Evolutionary conservation across 2,797 vertebrate genomes (phyloP).

Genomic region (Thalassophryne amazonica): DNA sequence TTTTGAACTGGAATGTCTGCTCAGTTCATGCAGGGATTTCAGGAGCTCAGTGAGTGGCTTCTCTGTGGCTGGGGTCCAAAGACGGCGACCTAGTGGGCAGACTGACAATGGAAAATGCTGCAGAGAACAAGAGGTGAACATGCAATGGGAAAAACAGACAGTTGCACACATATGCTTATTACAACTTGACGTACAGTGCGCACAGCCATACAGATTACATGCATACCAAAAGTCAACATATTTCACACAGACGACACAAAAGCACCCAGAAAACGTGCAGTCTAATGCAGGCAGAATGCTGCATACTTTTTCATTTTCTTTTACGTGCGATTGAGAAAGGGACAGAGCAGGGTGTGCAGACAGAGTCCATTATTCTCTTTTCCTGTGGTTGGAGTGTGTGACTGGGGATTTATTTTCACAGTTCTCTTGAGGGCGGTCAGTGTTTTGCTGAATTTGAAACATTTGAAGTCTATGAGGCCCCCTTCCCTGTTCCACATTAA

Average conservation of each 20-base stretch:
- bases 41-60: conserved; percentile 64
- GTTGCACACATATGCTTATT: neutral
- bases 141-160: conserved; percentile 63
- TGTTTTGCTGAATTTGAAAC: conserved; percentile 74
- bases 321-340: conserved; percentile 54
- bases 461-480: conserved; percentile 73
- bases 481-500: conserved; percentile 73
- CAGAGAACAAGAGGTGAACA: conserved; percentile 44
- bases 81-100: conserved; percentile 68
- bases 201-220: neutral
- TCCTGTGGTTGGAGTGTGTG: conserved; percentile 59
- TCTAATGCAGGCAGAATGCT: conserved; percentile 10
- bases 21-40: conserved; percentile 65
- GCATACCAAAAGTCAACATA: neutral
- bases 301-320: conserved; percentile 60
- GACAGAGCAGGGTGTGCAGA: conserved; percentile 32
- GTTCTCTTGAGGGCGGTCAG: conserved; percentile 62
- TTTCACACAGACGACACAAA: neutral
- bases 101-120: conserved; percentile 59
- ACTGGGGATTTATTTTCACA: conserved; percentile 73
- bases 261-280: conserved; percentile 34
- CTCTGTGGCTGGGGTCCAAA: conserved; percentile 58
- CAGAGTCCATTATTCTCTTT: conserved; percentile 60
- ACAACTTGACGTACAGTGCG: conserved; percentile 13
- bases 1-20: conserved; percentile 22